Evolutionary conservation across 2,888 invertebrate genomes (phyloP).

Genomic region (Epinotia ramella): DNA sequence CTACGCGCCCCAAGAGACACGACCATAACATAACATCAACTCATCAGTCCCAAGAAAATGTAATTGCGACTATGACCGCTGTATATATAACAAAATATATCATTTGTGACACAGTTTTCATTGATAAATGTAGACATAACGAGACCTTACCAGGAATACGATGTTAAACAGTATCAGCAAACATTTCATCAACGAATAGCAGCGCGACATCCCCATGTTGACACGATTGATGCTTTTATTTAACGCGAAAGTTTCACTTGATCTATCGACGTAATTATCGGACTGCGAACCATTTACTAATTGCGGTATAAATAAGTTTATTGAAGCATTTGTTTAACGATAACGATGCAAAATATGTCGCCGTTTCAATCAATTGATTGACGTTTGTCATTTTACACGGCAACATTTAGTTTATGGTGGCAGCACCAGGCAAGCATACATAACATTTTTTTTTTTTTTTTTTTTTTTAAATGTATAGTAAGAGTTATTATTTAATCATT

Average conservation of each 20-base stretch:
- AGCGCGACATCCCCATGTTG: constrained; percentile 88
- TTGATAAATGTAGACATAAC: constrained; percentile 27
- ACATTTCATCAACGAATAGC: constrained; percentile 89
- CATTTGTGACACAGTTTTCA: constrained; percentile 16
- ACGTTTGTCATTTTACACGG: constrained; percentile 33
- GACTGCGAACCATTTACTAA: constrained; percentile 32
- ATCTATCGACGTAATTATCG: background rate
- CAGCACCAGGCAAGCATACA: background rate
- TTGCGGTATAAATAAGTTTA: constrained; percentile 20
- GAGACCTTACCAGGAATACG: constrained; percentile 89
- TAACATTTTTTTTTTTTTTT: background rate
- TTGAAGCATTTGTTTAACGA: constrained; percentile 35
- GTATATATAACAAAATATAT: background rate
- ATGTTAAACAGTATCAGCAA: constrained; percentile 89
- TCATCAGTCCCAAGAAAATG: background rate
- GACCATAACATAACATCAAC: constrained; percentile 23
- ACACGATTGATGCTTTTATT: constrained; percentile 20
- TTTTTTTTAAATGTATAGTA: background rate
- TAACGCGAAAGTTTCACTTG: constrained; percentile 17
- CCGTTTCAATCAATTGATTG: constrained; percentile 37
- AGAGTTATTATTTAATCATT: background rate
- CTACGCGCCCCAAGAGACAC: constrained; percentile 3
- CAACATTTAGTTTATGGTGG: constrained; percentile 3
- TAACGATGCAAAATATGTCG: constrained; percentile 33
- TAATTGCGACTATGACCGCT: background rate